phyloP scores from a whole-genome alignment of 2,888 invertebrate genomes.

The Xanthorhoe spadicearia region DNA sequence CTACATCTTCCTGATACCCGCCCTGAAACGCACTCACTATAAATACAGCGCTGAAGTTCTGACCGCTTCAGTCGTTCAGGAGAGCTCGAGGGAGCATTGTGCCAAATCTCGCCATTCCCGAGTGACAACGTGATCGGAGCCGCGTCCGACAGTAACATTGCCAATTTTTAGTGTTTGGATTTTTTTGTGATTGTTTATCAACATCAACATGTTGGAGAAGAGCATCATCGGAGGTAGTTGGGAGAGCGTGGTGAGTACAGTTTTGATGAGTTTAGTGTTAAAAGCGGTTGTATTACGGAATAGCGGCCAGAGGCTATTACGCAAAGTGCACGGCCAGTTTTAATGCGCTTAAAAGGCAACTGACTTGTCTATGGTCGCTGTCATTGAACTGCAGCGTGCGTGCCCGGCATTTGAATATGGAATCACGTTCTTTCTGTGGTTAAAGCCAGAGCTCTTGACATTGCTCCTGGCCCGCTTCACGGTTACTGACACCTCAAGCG shows the following conservation, averaged over 20 bases:
- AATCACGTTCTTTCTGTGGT: conserved; percentile 69
- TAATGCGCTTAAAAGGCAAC: conserved; percentile 75
- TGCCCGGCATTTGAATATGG: conserved; percentile 72
- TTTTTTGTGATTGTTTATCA: conserved; percentile 54
- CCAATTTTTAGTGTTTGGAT: conserved; percentile 50
- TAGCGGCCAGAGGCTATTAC: conserved; percentile 59
- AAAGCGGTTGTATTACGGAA: conserved; percentile 58
- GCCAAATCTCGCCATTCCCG: conserved; percentile 68
- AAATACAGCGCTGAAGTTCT: conserved; percentile 75
- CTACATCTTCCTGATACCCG: conserved; percentile 76
- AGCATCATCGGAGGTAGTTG: conserved; percentile 77
- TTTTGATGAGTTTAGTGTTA: conserved; percentile 17
- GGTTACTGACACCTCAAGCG: conserved; percentile 55
- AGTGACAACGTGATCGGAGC: conserved; percentile 70
- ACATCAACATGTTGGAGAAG: conserved; percentile 76
- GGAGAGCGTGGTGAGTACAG: conserved; percentile 80
- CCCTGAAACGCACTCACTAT: conserved; percentile 69
- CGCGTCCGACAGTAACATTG: conserved; percentile 49
- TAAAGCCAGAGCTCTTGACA: conserved; percentile 71
- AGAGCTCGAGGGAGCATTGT: conserved; percentile 71
- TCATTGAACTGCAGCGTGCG: conserved; percentile 74
- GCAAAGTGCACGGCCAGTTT: conserved; percentile 72
- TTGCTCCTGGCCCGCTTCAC: conserved; percentile 66
- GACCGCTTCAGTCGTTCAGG: conserved; percentile 77
- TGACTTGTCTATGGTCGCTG: conserved; percentile 72